phyloP scores from a whole-genome alignment of 1,140 invertebrate genomes.

The Eumeta japonica region DNA sequence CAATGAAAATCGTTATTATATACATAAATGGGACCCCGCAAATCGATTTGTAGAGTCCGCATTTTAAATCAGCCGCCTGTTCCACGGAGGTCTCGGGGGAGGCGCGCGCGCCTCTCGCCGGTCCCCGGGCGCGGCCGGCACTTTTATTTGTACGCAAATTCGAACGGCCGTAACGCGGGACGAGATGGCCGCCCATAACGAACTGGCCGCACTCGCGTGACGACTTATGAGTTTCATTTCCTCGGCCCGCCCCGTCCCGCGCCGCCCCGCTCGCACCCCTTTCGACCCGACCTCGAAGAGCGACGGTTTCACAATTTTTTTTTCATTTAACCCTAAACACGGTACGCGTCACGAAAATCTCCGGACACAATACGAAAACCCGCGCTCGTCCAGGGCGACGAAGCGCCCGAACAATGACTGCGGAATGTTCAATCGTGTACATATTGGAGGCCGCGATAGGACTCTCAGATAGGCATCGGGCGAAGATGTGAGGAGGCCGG shows the following conservation, averaged over 20 bases:
- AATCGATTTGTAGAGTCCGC: constrained; percentile 24
- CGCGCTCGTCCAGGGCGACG: not conserved
- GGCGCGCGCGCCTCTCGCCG: no score
- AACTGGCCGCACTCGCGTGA: constrained; percentile 18
- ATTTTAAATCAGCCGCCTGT: constrained; percentile 25
- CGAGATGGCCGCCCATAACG: constrained; percentile 27
- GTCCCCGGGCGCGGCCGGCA: constrained; percentile 14
- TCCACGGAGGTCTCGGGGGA: constrained; percentile 20
- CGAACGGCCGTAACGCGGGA: constrained; percentile 32
- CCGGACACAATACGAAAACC: not conserved
- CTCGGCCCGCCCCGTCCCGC: no score
- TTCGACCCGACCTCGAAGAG: no score
- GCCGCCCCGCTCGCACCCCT: no score
- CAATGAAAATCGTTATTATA: no score
- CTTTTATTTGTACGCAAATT: constrained; percentile 47
- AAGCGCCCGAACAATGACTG: not conserved
- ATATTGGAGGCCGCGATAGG: not conserved
- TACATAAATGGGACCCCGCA: constrained; percentile 5
- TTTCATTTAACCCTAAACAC: not conserved
- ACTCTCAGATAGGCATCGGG: no score
- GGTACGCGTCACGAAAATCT: not conserved
- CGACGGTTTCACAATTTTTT: not conserved
- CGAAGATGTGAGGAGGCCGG: no score
- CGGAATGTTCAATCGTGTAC: not conserved
- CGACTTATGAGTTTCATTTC: constrained; percentile 43